Base-by-base conservation (phyloP, 2,888 invertebrate genomes). In the Plagodis pulveraria region DNA sequence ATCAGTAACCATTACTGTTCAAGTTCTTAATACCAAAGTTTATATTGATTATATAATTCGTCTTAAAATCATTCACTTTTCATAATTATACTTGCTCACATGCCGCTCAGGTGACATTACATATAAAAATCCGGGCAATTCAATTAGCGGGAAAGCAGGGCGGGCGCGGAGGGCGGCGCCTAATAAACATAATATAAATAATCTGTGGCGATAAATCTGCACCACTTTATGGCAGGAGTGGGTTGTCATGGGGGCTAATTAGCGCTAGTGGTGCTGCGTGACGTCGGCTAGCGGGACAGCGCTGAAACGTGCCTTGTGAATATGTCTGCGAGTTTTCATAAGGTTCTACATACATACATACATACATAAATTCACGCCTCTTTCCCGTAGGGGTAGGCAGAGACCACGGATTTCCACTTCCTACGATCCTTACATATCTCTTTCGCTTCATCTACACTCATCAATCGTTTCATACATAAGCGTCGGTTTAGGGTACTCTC, bases 131-230 rank as follows among this genome's bases (percentile, higher is more conserved):
- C 91, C 80, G 76, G 75, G 90, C 86, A 86, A 91, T 92, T 92
- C 91, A 92, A 92, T 92, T 91, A 92, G 86, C 76, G 79, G 84
- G 83, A 91, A 91, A 90, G 91, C 89, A 76, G 79, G 86, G 78
- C 77, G 80, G 81, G 81, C 66, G 76, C 73, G 80, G 80, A 80
- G 85, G 88, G 89, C 82, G 86, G 84, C 80, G 89, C 80, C 90
- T 91, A 90, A 91, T 91, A 91, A 91, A 91, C 91, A 91, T 91
- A 91, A 91, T 91, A 91, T 91, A 91, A 92, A 91, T 92, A 91
- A 91, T 92, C 91, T 91, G 84, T 70, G 82, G 86, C 89, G 89
- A 91, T 91, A 92, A 91, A 91, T 91, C 92, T 91, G 90, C 86
- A 86, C 84, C 89, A 89, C 86, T 91, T 91, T 91, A 91, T 89